Evolutionary conservation across 2,113 vertebrate genomes (phyloP), one percentile per base, ranked within the genome.

Genomic region (Lichenostomus cassidix): DNA sequence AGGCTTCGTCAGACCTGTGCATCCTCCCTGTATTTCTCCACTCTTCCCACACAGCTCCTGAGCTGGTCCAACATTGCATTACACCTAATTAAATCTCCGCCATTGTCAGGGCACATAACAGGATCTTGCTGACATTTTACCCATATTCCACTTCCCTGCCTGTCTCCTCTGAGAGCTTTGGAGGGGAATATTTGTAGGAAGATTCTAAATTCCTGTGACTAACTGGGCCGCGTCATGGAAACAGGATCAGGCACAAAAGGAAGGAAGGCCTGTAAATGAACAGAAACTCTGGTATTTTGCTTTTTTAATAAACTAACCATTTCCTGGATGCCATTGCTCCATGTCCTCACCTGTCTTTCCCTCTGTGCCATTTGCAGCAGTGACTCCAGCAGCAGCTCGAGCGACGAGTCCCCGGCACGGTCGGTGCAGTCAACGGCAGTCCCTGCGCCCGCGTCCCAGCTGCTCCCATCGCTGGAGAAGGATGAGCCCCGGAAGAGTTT

Each of bases 401-500:
- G 99, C 15, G 99, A 99, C 37, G 99, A 99, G 89, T 99, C 99
- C 65, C 99, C 99, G 1, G 99, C 99, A 11, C 98, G 99, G 23
- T 99, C 99, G 1, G 99, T 99, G 85, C 99, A 99, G 76, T 99
- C 99, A 5, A 98, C 99, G 8, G 99, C 99, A 10, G 98, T 99
- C 39, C 99, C 99, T 3, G 99, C 99, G 10, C 99, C 99, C 3
- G 98, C 99, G 11, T 98, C 99, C 89, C 99, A 99, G 97, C 97
- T 99, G 93, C 98, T 99, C 87, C 98, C 98, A 2, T 98, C 99
- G 62, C 97, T 99, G 94, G 99, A 99, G 97, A 99, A 99, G 96
- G 99, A 99, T 97, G 99, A 99, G 94, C 99, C 99, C 55, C 98
- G 99, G 29, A 99, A 99, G 98, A 99, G 99, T 95, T 99, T 99